Percentiles rank a stretch among this genome's conserved stretches.
Evolutionary conservation across 1,140 invertebrate genomes (phyloP).

Genomic region (Tenebrio molitor): DNA sequence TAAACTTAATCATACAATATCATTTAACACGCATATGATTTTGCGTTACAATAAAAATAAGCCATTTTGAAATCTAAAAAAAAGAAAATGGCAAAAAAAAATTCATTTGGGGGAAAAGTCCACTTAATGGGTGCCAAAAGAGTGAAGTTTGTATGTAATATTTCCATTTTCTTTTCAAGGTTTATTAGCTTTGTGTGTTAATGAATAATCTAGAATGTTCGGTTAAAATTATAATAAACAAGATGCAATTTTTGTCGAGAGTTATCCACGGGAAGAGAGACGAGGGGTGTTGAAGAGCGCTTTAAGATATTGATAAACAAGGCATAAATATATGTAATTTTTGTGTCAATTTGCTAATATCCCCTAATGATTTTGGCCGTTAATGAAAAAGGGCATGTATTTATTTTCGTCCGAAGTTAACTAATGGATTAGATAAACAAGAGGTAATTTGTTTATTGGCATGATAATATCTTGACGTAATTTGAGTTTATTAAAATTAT

Average conservation of each 20-base stretch:
- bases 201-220: too few species aligned
- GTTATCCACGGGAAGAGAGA: not conserved
- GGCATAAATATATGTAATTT: too few species aligned
- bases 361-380: slow-evolving; percentile 6
- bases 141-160: too few species aligned
- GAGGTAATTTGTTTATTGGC: slow-evolving; percentile 14
- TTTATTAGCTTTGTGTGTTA: too few species aligned
- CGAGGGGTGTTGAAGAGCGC: too few species aligned
- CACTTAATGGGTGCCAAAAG: too few species aligned
- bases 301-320: too few species aligned
- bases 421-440: slow-evolving; percentile 25
- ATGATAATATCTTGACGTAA: slow-evolving; percentile 7
- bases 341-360: slow-evolving; percentile 19
- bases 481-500: slow-evolving; percentile 26
- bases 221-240: too few species aligned
- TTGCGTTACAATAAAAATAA: slow-evolving; percentile 36
- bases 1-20: slow-evolving; percentile 40
- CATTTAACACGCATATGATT: slow-evolving; percentile 32
- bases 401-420: slow-evolving; percentile 10
- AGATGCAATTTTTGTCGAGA: too few species aligned
- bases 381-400: not conserved
- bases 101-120: not conserved
- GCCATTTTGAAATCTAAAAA: too few species aligned
- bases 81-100: not conserved
- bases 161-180: too few species aligned